Conservation (phyloP, 2,113 vertebrate species). For the Taurulus bubalis region DNA sequence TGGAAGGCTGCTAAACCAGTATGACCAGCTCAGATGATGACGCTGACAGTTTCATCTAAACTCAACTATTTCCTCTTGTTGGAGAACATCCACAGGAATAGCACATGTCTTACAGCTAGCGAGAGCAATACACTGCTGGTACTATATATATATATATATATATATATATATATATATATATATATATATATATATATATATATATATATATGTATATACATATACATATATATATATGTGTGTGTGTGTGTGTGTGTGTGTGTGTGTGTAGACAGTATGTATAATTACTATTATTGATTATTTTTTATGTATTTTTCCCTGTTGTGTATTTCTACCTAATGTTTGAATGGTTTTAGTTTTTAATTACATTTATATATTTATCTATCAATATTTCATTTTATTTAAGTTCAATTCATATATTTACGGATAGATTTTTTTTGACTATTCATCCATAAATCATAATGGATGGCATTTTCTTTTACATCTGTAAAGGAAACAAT, state of each 20-base stretch:
- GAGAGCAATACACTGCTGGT: neutral
- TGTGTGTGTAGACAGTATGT: neutral
- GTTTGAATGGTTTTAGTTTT: neutral
- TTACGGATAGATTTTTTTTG: neutral
- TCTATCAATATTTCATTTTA: neutral
- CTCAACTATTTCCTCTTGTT: slow-evolving; percentile 1
- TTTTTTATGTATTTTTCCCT: neutral
- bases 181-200: neutral
- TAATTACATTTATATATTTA: neutral
- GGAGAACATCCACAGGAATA: neutral
- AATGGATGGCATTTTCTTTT: neutral
- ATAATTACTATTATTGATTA: neutral
- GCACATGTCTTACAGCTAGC: neutral
- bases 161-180: neutral
- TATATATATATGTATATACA: neutral
- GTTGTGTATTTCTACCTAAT: neutral
- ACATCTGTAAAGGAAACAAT: neutral
- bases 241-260: no score
- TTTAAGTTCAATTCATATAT: neutral
- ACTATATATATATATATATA: neutral
- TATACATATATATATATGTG: neutral
- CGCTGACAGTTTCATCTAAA: neutral
- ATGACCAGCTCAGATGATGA: slow-evolving; percentile 18
- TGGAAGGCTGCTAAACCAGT: slow-evolving; percentile 9
- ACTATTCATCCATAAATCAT: neutral